phyloP scores from a whole-genome alignment of 1,140 invertebrate species.

The Chionoecetes opilio region DNA sequence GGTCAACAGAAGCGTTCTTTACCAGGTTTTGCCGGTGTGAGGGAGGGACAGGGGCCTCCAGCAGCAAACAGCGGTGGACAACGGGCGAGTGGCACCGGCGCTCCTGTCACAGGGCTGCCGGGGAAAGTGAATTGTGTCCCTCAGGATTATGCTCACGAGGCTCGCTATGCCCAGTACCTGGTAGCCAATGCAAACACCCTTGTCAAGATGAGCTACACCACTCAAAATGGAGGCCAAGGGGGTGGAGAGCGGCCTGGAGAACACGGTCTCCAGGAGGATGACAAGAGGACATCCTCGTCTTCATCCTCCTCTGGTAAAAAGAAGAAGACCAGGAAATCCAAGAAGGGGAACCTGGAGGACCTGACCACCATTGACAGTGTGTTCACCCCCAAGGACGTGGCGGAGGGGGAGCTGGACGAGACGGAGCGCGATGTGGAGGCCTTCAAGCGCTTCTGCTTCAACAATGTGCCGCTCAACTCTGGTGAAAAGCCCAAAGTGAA shows the following conservation, averaged over 20 bases:
- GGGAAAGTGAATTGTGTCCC: conserved; percentile 50
- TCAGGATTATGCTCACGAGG: conserved; percentile 77
- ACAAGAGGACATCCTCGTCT: not conserved
- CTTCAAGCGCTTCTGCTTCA: conserved; percentile 91
- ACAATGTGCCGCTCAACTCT: conserved; percentile 88
- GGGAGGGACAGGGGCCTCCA: not conserved
- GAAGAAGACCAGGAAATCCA: conserved; percentile 78
- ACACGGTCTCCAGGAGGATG: conserved; percentile 65
- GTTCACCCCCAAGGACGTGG: conserved; percentile 90
- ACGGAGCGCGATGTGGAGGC: conserved; percentile 90
- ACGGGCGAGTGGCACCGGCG: not conserved
- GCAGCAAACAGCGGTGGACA: not conserved
- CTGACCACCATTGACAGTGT: conserved; percentile 86
- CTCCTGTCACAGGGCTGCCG: not conserved
- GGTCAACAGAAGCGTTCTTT: conserved; percentile 30
- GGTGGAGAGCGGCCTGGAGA: conserved; percentile 43
- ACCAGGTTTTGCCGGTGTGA: not conserved
- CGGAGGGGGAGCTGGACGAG: conserved; percentile 90
- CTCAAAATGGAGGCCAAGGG: conserved; percentile 58
- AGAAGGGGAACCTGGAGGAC: conserved; percentile 78
- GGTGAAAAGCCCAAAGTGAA: conserved; percentile 88
- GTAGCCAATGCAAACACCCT: conserved; percentile 76
- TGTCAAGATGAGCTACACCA: conserved; percentile 66
- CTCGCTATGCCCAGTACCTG: conserved; percentile 80
- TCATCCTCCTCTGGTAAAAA: conserved; percentile 54